Base-by-base conservation (phyloP, 2,797 vertebrate species). In the Eleutherodactylus coqui region DNA sequence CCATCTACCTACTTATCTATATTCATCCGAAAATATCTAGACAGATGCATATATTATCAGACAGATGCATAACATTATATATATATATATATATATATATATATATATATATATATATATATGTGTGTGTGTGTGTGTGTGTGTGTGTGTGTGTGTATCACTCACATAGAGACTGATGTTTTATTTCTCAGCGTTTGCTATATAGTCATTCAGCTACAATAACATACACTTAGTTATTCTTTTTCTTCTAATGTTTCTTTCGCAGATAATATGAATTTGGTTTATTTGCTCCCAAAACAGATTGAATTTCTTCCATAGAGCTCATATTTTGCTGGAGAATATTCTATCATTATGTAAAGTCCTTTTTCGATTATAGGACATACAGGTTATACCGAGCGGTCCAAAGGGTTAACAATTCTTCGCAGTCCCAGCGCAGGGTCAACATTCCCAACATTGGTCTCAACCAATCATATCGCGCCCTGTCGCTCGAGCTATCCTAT, bases 361-460 rank as follows among this genome's bases (percentile, higher is more conserved):
- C 51, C 51, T 24, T 21, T 4, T 5, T n/a, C 24, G 55, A 67
- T 17, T 80, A 45, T 11, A 67, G 24, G n/a, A 62, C 27, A 5
- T 45, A 45, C 27, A 49, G 49, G n/a, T 75, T 34, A 53, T 38
- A 24, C 24, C 27, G 27, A 69, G 90, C 32, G 62, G 64, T 21
- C 87, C 85, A 93, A n/a, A 79, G 93, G 90, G 94, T 94, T 94
- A 94, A 93, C 0, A 1, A 4, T 41, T 2, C 34, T 51, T n/a
- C 87, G 83, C 86, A 34, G 87, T 89, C 82, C 16, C 24, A 89
- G 85, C 86, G 87, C 77, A 77, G 45, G 90, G 86, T 75, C 83
- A n/a, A 73, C 88, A 64, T 81, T 86, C 81, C 55, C 84, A 55
- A 2, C 78, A 86, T 1, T 84, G 47, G 34, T 70, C 14, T 27